Evolutionary conservation across 1,140 invertebrate species (phyloP).

Genomic region (Pantala flavescens): DNA sequence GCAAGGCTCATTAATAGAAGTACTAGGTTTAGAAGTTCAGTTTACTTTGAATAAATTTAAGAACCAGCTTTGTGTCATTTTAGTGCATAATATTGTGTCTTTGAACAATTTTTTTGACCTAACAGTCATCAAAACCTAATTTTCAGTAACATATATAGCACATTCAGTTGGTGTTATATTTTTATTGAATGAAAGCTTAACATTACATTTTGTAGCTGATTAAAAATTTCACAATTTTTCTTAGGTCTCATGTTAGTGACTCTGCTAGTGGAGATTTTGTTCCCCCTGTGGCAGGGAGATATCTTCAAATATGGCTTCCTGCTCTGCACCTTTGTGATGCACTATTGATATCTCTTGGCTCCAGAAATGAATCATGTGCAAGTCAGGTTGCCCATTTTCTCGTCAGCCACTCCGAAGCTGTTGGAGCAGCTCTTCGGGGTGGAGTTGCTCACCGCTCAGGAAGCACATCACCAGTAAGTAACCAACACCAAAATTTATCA

Average conservation of each 20-base stretch:
- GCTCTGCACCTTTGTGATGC: constrained; percentile 68
- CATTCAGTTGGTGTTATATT: no score
- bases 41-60: no score
- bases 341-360: constrained; percentile 67
- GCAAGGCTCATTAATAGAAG: no score
- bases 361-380: constrained; percentile 67
- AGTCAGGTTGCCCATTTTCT: constrained; percentile 58
- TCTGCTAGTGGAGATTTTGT: constrained; percentile 37
- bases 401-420: constrained; percentile 66
- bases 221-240: no score
- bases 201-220: no score
- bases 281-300: constrained; percentile 51
- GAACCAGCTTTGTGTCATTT: no score
- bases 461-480: not conserved
- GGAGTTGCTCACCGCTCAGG: constrained; percentile 34
- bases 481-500: not conserved
- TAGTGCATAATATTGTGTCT: no score
- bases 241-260: constrained; percentile 14
- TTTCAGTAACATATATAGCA: no score
- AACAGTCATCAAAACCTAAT: no score
- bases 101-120: no score
- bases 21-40: no score
- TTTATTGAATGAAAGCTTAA: no score
- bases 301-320: constrained; percentile 70
- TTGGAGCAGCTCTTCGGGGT: constrained; percentile 62